Base-by-base conservation (phyloP, 2,113 vertebrate species). In the Cathartes aura region DNA sequence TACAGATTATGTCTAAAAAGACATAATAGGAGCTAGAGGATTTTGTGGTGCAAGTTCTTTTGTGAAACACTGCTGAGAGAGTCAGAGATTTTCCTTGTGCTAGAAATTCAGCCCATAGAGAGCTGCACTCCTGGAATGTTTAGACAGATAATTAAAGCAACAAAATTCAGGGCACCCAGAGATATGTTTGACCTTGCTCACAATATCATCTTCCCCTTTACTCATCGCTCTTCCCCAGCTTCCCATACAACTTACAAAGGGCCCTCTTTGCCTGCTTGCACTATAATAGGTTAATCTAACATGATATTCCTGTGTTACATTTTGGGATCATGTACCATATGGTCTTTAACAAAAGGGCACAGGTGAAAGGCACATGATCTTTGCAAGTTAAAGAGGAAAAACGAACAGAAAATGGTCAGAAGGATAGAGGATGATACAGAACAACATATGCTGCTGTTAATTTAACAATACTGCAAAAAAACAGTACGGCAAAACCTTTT, bases 121-220 rank as follows among this genome's bases (percentile, higher is more conserved):
- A 73, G 26, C 53, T 70, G 50, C 6, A 4, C 38, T 90, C 30
- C 50, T 83, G 4, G 3, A 88, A 78, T 50, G n/a, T 78, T 95
- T 86, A 81, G 53, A 66, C 5, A 86, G 95, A 88, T 94, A 97
- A 96, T 93, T 96, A 95, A 92, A 89, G 82, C 22, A 64, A 66
- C 15, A 83, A 74, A 93, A 97, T 90, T 86, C 88, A 78, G 93
- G 82, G 34, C 90, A 94, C 22, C 11, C 32, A n/a, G 74, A 93
- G 81, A 48, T 47, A 22, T 50, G 30, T 63, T 88, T 86, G 92
- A 85, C 95, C 82, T 97, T 83, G 88, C 15, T 90, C 53, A 86
- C 48, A 55, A 6, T 81, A 81, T 88, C 43, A 27, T 58, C 45
- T 90, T 85, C 15, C 55, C 18, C 53, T 72, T 91, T 75, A 55